phyloP scores from a whole-genome alignment of 2,113 vertebrate species.

The Alectura lathami region DNA sequence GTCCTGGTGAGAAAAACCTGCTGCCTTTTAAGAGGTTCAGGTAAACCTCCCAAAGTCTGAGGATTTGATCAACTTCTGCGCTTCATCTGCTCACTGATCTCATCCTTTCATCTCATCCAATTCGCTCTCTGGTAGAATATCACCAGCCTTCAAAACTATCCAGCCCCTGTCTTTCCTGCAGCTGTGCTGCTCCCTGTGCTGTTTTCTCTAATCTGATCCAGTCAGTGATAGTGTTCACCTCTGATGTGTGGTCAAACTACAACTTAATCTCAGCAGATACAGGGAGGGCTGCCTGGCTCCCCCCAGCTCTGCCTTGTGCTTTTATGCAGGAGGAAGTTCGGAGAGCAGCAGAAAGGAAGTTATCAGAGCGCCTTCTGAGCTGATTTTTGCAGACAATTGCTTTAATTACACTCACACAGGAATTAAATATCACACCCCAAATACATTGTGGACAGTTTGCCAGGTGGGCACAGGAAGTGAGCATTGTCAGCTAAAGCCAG shows the following conservation, averaged over 20 bases:
- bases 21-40: neutral
- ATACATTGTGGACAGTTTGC: neutral
- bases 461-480: neutral
- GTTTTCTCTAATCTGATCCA: neutral
- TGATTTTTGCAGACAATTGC: neutral
- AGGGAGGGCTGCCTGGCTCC: neutral
- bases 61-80: neutral
- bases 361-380: fast-evolving
- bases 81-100: conserved; percentile 9
- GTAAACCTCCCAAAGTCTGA: neutral
- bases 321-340: neutral
- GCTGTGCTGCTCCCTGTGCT: neutral
- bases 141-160: neutral
- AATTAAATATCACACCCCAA: neutral
- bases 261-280: neutral
- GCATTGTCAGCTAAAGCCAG: fast-evolving
- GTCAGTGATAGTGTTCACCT: neutral
- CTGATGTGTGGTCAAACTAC: neutral
- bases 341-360: neutral
- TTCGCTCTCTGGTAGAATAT: neutral
- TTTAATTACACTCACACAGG: neutral
- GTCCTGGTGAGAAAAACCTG: neutral
- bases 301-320: neutral
- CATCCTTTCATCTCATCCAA: neutral
- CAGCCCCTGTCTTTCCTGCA: neutral